Evolutionary conservation across 1,140 invertebrate species (phyloP), one percentile per base, ranked within the genome.

Genomic region (Drosophila parabipectinata): DNA sequence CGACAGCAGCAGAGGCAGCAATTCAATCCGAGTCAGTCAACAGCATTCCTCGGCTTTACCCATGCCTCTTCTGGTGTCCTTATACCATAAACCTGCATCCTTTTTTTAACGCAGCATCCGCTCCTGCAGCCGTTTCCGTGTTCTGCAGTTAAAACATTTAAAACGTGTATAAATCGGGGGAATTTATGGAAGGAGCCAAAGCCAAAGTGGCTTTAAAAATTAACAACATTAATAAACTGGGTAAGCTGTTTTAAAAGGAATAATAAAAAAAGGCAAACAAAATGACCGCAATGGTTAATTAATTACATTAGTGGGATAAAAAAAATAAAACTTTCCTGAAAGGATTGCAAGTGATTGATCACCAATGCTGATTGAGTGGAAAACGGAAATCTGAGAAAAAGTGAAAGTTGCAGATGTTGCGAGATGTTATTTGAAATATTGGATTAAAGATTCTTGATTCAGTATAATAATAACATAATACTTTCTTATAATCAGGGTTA

Each of bases 171-270:
- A 84, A 76, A 77, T 84, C 66, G 52, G 74, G 74, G 26, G 66
- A 75, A 61, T 80, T 69, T 51, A 81, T 81, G 57, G 41, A 7
- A 6, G 28, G 18, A 58, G 50, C 37, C 8, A 51, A 44, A 52
- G 63, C 37, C 63, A 71, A 77, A 73, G 72, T 77, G 63, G 77
- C 80, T 84, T 84, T 84, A 74, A 85, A 85, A 84, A 85, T 84
- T 79, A 85, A 80, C 73, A 30, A 47, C 63, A 69, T 69, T 67
- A 73, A 84, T 77, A 77, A 84, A 63, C 56, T 59, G 52, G 4
- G 52, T 61, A 39, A 39, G 54, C 32, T 18, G 26, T 34, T 68
- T 58, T 59, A 72, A 58, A 51, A 53, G 47, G 28, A 48, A 39
- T 56, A 47, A 57, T 39, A 74, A 74, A 74, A 53, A 56, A n/a